phyloP scores from a whole-genome alignment of 1,140 invertebrate species.

The Adelges cooleyi region DNA sequence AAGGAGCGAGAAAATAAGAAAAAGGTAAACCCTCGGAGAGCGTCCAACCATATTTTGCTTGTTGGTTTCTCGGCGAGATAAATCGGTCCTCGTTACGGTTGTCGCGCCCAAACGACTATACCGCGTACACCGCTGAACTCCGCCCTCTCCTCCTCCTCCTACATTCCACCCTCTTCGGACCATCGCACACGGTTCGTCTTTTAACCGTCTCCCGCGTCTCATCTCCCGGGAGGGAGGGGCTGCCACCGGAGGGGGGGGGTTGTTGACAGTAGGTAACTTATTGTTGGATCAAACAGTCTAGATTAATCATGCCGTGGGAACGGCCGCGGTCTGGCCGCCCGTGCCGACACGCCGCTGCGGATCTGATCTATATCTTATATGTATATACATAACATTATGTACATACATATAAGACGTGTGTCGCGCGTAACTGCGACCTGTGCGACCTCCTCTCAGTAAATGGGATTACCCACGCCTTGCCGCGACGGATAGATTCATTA shows the following conservation, averaged over 20 bases:
- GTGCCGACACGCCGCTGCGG: too few relatives aligned
- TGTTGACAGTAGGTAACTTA: constrained; percentile 26
- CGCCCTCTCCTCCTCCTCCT: background rate
- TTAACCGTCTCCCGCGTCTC: background rate
- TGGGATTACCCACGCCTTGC: constrained; percentile 15
- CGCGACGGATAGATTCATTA: constrained; percentile 26
- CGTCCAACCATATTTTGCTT: constrained; percentile 14
- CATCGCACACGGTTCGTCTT: background rate
- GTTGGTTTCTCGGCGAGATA: constrained; percentile 26
- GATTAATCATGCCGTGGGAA: constrained; percentile 27
- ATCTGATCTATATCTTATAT: background rate
- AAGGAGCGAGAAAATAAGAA: background rate
- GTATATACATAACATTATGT: background rate
- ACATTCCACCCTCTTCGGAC: background rate
- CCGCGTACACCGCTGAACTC: background rate
- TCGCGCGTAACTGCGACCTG: background rate
- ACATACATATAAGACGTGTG: background rate
- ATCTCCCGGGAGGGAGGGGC: too few relatives aligned
- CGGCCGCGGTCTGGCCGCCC: background rate
- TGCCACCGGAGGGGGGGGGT: too few relatives aligned
- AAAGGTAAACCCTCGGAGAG: background rate
- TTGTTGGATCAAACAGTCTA: constrained; percentile 29
- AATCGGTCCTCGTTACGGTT: constrained; percentile 27
- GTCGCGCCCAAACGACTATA: background rate
- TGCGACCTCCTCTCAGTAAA: background rate